Evolutionary conservation across 2,113 vertebrate genomes (phyloP), one percentile per base, ranked within the genome.

Genomic region (Hiodon alosoides): DNA sequence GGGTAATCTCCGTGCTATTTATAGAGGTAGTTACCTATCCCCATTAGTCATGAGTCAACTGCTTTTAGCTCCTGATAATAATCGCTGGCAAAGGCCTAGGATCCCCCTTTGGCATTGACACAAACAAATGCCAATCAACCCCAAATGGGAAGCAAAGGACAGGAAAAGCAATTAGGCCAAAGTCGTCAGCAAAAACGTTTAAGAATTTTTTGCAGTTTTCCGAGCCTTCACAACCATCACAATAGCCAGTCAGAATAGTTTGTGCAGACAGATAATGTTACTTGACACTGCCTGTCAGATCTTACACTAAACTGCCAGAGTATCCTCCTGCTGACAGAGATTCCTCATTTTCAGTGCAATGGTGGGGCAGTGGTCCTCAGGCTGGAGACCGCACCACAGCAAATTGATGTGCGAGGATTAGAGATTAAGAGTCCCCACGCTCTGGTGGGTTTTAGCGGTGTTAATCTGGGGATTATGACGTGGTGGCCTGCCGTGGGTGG

Each of bases 381-480:
- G 52, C 69, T 71, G 61, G 14, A 61, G 61, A 53, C 69, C 71
- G 58, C 31, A 78, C 81, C 78, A 77, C 81, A 89, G 86, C 85
- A 79, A 89, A 88, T 85, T 85, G 86, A 90, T 90, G 88, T 84
- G 48, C 71, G 62, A 83, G 85, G 89, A 90, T 90, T 90, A 90
- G 75, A 79, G 90, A 90, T 92, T 91, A 91, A 80, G 84, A 87
- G 74, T 83, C 85, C 81, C 73, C 78, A 78, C 77, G 80, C 77
- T 76, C 76, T 75, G 62, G 58, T 79, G 80, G 77, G 76, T 81
- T 87, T 88, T 81, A 87, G 83, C 83, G 72, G 82, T 86, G 85
- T 89, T 88, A 91, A 92, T 92, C 90, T 88, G 79, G 81, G 89
- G 90, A 91, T 92, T 92, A 92, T 89, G 88, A 91, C 88, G 87